phyloP scores from a whole-genome alignment of 2,113 vertebrate genomes.

The Tylochromis polylepis region DNA sequence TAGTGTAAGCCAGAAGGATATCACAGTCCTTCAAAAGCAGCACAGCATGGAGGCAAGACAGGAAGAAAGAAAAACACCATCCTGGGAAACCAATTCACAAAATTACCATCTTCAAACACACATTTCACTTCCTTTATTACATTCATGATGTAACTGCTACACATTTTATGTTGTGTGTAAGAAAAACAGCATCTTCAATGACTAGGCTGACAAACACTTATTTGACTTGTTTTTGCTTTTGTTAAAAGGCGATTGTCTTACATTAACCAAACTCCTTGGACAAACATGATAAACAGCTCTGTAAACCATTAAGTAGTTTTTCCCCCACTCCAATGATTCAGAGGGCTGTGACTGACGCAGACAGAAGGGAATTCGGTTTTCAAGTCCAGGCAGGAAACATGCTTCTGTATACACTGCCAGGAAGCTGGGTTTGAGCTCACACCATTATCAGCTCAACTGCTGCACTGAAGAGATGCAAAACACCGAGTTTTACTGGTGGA shows the following conservation, averaged over 20 bases:
- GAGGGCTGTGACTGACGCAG: slow-evolving; percentile 25
- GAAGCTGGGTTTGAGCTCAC: background rate
- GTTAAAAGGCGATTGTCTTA: too few species aligned
- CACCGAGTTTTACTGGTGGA: background rate
- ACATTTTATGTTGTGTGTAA: background rate
- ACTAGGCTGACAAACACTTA: background rate
- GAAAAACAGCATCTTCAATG: background rate
- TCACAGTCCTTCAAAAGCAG: background rate
- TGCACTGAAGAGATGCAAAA: slow-evolving; percentile 20
- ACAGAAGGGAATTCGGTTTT: slow-evolving; percentile 39
- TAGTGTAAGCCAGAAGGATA: background rate
- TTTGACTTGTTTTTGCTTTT: too few species aligned
- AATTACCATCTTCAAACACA: background rate
- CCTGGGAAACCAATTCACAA: background rate
- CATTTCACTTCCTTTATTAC: background rate
- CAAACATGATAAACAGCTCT: background rate
- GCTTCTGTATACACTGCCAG: background rate
- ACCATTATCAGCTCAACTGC: background rate
- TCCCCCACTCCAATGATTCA: slow-evolving; percentile 31
- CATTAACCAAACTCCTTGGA: background rate
- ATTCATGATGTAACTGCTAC: background rate
- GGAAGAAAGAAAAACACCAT: background rate
- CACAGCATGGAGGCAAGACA: background rate
- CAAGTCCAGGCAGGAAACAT: slow-evolving; percentile 52
- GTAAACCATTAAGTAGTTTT: background rate